These are phyloP conservation scores for Diploptera punctata DNA, from an alignment of 2,888 invertebrate genomes.

Conservation along the genomic window DNA sequence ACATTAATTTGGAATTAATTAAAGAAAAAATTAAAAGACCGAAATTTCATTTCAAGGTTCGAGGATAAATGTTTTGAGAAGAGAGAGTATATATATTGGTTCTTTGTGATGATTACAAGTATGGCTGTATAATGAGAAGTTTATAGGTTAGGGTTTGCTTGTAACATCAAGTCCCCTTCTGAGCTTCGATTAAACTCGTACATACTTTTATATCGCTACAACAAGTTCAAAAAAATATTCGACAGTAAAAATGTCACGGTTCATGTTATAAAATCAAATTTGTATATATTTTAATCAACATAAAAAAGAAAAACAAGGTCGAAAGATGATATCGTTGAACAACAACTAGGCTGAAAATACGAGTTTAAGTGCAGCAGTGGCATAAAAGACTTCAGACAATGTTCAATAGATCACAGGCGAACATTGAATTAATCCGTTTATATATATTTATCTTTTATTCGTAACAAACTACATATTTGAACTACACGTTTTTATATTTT, in stretches of 20 bases:
- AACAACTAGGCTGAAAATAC: background rate
- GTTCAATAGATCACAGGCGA: no score
- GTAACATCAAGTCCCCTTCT: background rate
- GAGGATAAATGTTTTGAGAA: no score
- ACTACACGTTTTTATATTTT: no score
- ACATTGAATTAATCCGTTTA: no score
- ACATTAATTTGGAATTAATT: no score
- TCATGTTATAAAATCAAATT: background rate
- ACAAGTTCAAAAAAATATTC: background rate
- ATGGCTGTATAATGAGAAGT: slow-evolving; percentile 15
- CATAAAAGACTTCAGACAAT: no score
- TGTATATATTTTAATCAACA: slow-evolving; percentile 9
- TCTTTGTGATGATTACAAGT: slow-evolving; percentile 9
- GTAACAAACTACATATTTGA: no score
- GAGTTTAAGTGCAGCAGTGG: background rate
- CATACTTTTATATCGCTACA: background rate
- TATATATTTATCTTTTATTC: no score
- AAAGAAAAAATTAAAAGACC: no score
- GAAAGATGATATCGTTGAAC: background rate
- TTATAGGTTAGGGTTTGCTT: background rate
- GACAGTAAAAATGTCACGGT: slow-evolving; percentile 11
- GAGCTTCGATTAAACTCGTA: background rate
- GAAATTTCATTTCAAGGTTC: no score
- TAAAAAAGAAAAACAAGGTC: background rate
- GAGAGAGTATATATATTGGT: no score